Base-by-base conservation (phyloP, 1,140 invertebrate species). In the Pseudoatta argentina region DNA sequence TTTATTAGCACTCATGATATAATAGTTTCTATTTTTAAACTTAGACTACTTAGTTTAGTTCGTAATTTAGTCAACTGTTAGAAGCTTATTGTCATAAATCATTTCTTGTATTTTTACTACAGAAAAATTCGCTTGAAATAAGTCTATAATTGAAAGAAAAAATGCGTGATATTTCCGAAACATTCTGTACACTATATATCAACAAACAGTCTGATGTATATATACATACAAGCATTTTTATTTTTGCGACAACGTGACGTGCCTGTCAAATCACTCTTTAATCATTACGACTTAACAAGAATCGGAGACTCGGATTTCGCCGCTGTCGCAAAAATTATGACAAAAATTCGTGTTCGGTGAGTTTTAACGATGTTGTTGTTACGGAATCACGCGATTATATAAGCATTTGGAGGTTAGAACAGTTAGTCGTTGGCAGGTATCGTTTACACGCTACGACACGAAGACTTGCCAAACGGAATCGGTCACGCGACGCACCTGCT, bases 401-500 rank as follows among this genome's bases (percentile, higher is more conserved):
- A 81, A 81, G 63, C 16, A 12, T 69, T 79, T 39, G 21, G 30
- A 81, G 64, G 63, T 81, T 81, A 63, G 69, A 16, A 48, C 8
- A 27, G 7, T 59, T 14, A 44, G 2, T n/a, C 63, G 16, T 7
- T n/a, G 30, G 57, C 21, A n/a, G n/a, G n/a, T 10, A 27, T 3
- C 7, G n/a, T 8, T 3, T 30, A 64, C 2, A 27, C 21, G 44
- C 5, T n/a, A 27, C 8, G 3, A 30, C 61, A 5, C 7, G 8
- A 44, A 24, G 27, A 61, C 24, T 16, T 55, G 27, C 30, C 59
- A 7, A 6, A 27, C 16, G 18, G 21, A 48, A 78, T 27, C 48
- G 12, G 18, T n/a, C 14, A 57, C 55, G n/a, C 1, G 30, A 57
- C 21, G 85, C 89, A 94, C 93, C 89, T 94, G 89, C 61, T 91